Evolutionary conservation across 30 jellyfish, hydroid and myxozoan genomes (phyloP), one percentile per base, ranked within the genome.

Genomic region (Aurelia sp.): DNA sequence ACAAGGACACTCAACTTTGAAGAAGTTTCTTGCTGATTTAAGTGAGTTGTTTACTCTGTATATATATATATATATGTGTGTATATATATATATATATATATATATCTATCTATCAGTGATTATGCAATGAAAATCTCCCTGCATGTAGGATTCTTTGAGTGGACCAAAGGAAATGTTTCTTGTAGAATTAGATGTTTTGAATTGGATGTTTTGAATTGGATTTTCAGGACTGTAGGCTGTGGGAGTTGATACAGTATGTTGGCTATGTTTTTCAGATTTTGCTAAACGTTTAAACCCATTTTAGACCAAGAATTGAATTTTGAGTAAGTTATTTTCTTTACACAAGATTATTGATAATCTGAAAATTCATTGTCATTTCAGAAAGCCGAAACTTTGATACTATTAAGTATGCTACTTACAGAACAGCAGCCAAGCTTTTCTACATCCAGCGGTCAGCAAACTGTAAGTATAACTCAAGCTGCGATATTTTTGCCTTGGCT

Each of bases 351-450:
- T 78, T 44, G 85, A 82, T 4, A 96, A 91, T 23, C 86, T 91
- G 79, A 61, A 96, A 85, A 61, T 74, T 96, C 76, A n/a, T 61
- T n/a, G 20, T 72, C 41, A 1, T 82, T 84, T 23, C 55, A 93
- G 98, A 65, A 66, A 78, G 85, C 86, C 92, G 92, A 57, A 93
- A 93, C 77, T 93, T 93, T 76, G 98, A 93, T 66, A 89, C 90
- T 3, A 93, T 93, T 67, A 93, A 93, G 82, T 74, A 71, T 70
- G 96, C 98, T 41, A 93, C 98, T 15, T 87, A 93, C 85, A 57
- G 98, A 53, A 87, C 98, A 0, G 96, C 98, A 27, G 98, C 98
- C 8, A 93, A 93, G 83, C 78, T 93, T 15, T 79, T 93, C 75
- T 84, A 89, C 66, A 91, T 93, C 58, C 98, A 93, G 74, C 79